Base-by-base conservation (phyloP, 2,797 vertebrate species). In the Holocentrus rufus region DNA sequence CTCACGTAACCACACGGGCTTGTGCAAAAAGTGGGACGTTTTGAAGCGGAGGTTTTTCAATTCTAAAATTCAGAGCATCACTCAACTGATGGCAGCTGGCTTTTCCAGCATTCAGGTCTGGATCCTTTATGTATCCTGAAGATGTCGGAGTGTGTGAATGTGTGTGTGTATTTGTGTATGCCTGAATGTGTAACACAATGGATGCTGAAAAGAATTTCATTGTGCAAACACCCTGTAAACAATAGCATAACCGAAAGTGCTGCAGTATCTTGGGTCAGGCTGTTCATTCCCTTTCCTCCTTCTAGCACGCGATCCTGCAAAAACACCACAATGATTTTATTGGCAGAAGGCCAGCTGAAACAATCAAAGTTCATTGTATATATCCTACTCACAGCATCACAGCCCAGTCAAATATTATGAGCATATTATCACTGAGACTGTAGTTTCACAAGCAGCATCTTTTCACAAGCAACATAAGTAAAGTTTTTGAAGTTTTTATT, bases 271-370 rank as follows among this genome's bases (percentile, higher is more conserved):
- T 50, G 23, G 27, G 27, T 59, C 7, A 79, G 14, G 27, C 69
- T 61, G 69, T 31, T 42, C 20, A 4, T 65, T 82, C 39, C 75
- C 7, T 79, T 84, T 84, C 71, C 83, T 82, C 61, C 23, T 30
- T 53, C 25, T 25, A 42, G 39, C 39, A 4, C 39, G 4, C 13
- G 2, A 42, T 13, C 13, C 17, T 65, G 82, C 78, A 77, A 84
- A 84, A 86, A 58, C 20, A 67, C 72, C 72, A 77, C 58, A 70
- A 49, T 31, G 46, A 22, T 25, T 52, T 42, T 36, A 39, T 20
- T 13, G 3, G 47, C 42, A 8, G 44, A 7, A n/a, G 15, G 15
- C 25, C 34, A 61, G 54, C 72, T 69, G 68, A 81, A 73, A 68
- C 74, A 62, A 63, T 63, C 7, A 25, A 20, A 7, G 34, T 70